Percentiles rank a stretch among this genome's conserved stretches.
phyloP scores from a whole-genome alignment of 2,888 invertebrate genomes.

The Erebia ligea region DNA sequence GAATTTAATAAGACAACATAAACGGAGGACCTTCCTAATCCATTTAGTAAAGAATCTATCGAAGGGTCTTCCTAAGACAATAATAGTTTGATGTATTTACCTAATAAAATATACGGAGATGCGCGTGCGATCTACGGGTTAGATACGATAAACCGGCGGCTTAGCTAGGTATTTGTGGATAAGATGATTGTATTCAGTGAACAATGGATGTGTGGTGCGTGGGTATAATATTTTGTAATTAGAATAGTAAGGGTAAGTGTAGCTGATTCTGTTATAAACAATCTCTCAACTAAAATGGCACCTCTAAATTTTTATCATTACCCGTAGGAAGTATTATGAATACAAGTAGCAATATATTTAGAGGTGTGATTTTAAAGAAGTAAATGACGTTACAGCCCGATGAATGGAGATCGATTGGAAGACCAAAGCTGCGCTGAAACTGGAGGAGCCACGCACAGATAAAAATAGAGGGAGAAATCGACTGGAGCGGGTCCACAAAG shows the following conservation, averaged over 20 bases:
- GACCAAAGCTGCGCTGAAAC: no score
- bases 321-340: no score
- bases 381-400: no score
- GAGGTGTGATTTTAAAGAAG: no score
- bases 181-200: conserved; percentile 17
- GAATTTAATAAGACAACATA: background rate
- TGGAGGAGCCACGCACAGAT: no score
- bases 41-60: conserved; percentile 2
- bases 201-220: background rate
- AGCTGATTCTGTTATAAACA: background rate
- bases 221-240: no score
- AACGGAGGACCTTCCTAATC: background rate
- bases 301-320: no score
- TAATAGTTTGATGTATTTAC: background rate
- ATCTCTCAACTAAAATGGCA: no score
- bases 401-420: no score
- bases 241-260: background rate
- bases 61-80: background rate
- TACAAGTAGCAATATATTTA: no score
- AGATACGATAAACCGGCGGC: conserved; percentile 24
- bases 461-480: no score
- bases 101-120: conserved; percentile 6
- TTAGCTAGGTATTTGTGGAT: conserved; percentile 32
- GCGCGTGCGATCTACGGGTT: conserved; percentile 18
- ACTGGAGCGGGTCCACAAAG: no score